Percentiles rank a stretch among this genome's conserved stretches.
These are phyloP conservation scores for Tetanocera ferruginea DNA, from an alignment of 2,888 invertebrate genomes.

Conservation along the genomic window DNA sequence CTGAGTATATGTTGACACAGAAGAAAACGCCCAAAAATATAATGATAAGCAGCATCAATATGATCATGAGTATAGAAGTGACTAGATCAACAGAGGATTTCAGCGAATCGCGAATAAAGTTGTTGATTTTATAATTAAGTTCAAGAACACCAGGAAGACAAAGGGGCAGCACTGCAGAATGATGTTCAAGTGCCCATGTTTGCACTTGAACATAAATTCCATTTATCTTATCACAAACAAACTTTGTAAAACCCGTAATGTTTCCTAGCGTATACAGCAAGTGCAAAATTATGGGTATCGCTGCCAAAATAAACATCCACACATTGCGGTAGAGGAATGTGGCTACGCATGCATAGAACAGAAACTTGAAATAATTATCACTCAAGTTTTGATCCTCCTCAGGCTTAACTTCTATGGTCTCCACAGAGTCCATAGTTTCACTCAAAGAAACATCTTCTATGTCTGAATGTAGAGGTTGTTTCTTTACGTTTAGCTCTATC, in stretches of 20 bases:
- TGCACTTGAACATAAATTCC: conserved; percentile 64
- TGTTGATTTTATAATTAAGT: conserved; percentile 77
- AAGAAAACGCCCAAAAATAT: conserved; percentile 83
- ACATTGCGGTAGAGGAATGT: conserved; percentile 90
- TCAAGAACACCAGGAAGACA: conserved; percentile 84
- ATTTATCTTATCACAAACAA: conserved; percentile 57
- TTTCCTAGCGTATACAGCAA: conserved; percentile 59
- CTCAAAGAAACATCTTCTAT: conserved; percentile 64
- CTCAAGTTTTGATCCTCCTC: conserved; percentile 72
- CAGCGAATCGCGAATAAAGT: conserved; percentile 75
- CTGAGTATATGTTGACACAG: conserved; percentile 86
- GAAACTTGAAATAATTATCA: conserved; percentile 80
- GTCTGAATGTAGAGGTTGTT: conserved; percentile 55
- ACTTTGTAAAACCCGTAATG: conserved; percentile 63
- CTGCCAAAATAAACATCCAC: conserved; percentile 83
- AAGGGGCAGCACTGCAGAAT: conserved; percentile 79
- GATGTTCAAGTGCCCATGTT: conserved; percentile 71
- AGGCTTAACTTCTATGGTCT: conserved; percentile 54
- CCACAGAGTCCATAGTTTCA: conserved; percentile 61
- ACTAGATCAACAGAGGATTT: conserved; percentile 87
- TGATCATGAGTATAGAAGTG: conserved; percentile 87
- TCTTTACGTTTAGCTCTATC: conserved; percentile 64
- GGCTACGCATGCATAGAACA: conserved; percentile 85
- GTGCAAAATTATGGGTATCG: conserved; percentile 76
- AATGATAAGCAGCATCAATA: conserved; percentile 85